A percentile compares a stretch with the other conserved stretches of the same genome.
phyloP scores from a whole-genome alignment of 2,888 invertebrate genomes.

The Cryptosula pallasiana region DNA sequence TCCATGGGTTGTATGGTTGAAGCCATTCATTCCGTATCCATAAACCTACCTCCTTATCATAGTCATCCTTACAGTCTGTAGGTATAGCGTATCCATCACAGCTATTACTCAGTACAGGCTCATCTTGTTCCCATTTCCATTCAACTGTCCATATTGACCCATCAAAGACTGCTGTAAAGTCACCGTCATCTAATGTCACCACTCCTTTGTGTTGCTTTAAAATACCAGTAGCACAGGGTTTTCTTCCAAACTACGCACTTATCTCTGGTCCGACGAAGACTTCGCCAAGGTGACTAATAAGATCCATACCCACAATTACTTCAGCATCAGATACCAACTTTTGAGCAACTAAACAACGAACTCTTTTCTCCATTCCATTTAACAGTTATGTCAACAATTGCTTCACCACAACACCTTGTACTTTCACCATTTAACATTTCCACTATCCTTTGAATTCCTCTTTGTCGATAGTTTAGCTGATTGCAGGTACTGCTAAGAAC shows the following conservation, averaged over 20 bases:
- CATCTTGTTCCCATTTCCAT: background rate
- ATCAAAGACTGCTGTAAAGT: background rate
- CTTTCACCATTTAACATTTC: conserved; percentile 2
- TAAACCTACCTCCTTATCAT: background rate
- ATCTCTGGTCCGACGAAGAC: background rate
- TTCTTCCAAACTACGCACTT: background rate
- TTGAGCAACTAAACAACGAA: background rate
- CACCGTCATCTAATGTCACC: background rate
- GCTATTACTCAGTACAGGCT: background rate
- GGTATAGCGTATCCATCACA: background rate
- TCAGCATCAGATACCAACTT: background rate
- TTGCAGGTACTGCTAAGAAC: background rate
- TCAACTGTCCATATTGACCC: background rate
- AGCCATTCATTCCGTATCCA: background rate
- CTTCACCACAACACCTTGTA: background rate
- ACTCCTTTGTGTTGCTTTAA: background rate
- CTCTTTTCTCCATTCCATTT: background rate
- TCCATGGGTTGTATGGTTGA: background rate
- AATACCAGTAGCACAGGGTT: background rate
- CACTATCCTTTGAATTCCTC: background rate
- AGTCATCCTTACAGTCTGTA: background rate
- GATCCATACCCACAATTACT: background rate
- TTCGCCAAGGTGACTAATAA: background rate
- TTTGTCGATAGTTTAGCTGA: background rate
- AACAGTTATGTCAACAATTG: background rate